Conservation (phyloP, 2,113 vertebrate genomes). For the Tragelaphus scriptus region DNA sequence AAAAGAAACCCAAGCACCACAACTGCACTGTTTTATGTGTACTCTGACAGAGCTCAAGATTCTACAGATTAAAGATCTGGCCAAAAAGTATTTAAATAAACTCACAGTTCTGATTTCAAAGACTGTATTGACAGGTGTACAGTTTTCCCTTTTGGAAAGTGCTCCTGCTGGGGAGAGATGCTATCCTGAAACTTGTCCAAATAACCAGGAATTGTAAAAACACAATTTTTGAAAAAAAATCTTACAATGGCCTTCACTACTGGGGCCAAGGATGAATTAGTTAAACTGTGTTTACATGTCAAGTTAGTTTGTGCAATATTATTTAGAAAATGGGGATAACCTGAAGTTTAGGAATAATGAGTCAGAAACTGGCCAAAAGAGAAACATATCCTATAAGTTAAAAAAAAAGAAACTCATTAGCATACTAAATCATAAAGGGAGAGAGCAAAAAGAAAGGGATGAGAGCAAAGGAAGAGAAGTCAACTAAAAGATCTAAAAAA, state of each 20-base stretch:
- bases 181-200: neutral
- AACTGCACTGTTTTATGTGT: accelerated
- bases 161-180: neutral
- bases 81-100: neutral
- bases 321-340: neutral
- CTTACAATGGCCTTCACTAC: neutral
- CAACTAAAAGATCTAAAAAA: neutral
- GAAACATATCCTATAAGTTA: neutral
- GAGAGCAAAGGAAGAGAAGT: neutral
- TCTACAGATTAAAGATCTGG: neutral
- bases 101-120: neutral
- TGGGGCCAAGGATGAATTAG: neutral
- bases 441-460: neutral
- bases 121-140: neutral
- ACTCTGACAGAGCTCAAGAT: neutral
- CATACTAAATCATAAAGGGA: neutral
- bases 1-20: neutral
- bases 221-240: neutral
- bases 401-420: neutral
- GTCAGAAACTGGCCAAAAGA: neutral
- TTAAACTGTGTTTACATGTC: neutral
- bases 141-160: neutral
- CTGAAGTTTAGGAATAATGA: neutral
- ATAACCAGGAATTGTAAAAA: neutral
- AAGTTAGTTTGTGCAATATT: neutral